These are phyloP conservation scores for Calonectris borealis DNA, from an alignment of 2,113 vertebrate species.

Conservation along the genomic window DNA sequence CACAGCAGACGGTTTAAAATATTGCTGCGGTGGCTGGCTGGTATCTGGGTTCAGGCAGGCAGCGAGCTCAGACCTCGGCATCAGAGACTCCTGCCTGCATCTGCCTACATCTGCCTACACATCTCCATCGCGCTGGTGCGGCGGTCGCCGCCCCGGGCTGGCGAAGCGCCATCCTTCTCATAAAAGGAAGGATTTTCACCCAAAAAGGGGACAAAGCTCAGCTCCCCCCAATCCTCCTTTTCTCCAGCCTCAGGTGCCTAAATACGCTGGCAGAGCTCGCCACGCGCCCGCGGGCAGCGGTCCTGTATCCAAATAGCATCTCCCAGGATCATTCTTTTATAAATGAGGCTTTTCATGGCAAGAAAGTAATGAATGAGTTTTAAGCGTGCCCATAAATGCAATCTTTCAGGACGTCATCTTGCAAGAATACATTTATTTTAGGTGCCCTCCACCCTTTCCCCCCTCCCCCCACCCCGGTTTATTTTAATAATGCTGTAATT, in stretches of 20 bases:
- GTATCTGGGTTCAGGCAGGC: background rate
- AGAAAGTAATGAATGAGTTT: background rate
- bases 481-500: conserved; percentile 22
- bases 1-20: fast-evolving
- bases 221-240: background rate
- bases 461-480: background rate
- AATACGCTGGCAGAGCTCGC: background rate
- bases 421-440: background rate
- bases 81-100: background rate
- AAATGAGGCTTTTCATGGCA: background rate
- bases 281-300: fast-evolving
- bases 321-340: background rate
- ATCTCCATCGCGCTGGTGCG: fast-evolving
- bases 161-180: background rate
- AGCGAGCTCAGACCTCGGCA: background rate
- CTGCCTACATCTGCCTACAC: background rate
- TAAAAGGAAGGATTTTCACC: background rate
- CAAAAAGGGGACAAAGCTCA: background rate
- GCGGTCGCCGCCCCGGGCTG: fast-evolving
- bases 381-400: background rate
- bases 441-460: background rate
- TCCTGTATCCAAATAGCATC: background rate
- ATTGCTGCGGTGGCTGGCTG: background rate
- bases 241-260: background rate
- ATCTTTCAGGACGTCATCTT: background rate